Percentiles rank a stretch among this genome's conserved stretches.
Evolutionary conservation across 2,888 invertebrate species (phyloP).

Genomic region (Thelaira solivaga): DNA sequence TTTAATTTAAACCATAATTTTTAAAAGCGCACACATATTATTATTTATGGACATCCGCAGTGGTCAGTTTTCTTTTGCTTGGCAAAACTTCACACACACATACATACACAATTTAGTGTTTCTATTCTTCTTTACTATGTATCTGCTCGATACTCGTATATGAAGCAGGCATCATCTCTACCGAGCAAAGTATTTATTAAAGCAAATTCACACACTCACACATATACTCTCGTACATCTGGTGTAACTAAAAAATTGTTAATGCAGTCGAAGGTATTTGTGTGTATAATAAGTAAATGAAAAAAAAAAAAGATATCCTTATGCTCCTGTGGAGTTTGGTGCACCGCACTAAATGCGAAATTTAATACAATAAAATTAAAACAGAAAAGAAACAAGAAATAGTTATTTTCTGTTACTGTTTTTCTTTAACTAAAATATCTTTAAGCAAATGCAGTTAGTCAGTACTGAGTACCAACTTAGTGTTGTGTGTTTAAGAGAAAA

Average conservation of each 20-base stretch:
- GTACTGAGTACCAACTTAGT: conserved; percentile 7
- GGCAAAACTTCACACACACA: not conserved
- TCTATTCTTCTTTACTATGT: not conserved
- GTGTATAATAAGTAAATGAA: conserved; percentile 31
- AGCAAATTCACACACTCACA: not conserved
- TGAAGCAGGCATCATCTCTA: too few species aligned
- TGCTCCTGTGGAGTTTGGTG: conserved; percentile 44
- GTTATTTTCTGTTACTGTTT: not conserved
- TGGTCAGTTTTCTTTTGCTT: conserved; percentile 52
- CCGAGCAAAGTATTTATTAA: not conserved
- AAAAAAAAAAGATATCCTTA: conserved; percentile 48
- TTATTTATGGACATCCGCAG: conserved; percentile 63
- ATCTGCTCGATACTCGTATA: not conserved
- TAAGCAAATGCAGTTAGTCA: conserved; percentile 27
- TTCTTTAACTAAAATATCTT: conserved; percentile 19
- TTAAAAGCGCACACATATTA: conserved; percentile 48
- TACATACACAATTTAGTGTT: too few species aligned
- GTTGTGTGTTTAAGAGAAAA: not conserved
- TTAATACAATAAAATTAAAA: conserved; percentile 6
- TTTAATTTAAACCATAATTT: conserved; percentile 18
- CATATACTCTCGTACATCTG: not conserved
- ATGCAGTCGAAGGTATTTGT: not conserved
- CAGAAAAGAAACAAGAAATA: not conserved
- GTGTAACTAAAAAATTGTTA: not conserved
- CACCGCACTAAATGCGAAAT: conserved; percentile 44